Evolutionary conservation across 2,797 vertebrate species (phyloP), one percentile per base, ranked within the genome.

Genomic region (Epinephelus coioides): DNA sequence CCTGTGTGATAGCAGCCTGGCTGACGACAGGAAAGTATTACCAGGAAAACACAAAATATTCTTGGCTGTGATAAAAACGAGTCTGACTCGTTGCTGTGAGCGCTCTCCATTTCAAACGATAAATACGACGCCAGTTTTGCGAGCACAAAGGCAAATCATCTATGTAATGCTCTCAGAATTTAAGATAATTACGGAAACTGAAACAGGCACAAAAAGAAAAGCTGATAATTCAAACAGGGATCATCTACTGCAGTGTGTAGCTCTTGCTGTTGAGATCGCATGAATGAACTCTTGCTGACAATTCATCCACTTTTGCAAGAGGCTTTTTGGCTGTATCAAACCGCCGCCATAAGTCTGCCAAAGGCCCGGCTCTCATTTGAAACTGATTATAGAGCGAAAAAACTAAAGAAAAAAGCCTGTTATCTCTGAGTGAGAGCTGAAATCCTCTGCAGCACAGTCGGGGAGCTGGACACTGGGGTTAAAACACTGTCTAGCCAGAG

Each of bases 271-370:
- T 83, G 78, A 86, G 78, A 76, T 69, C 76, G 64, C 85, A 80
- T 86, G 84, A 91, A 91, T 89, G 81, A 85, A 82, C 81, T 54
- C 81, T 89, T 44, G 66, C 75, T 78, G 81, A 89, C 88, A 89
- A 91, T 93, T 94, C 91, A 94, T 86, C 81, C 76, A 72, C 78
- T 89, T 30, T 85, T 55, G 34, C 85, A 86, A 90, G 86, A 87
- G 79, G 75, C 84, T 86, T 85, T 85, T 86, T 89, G 86, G 86
- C 88, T 80, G 74, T 90, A 92, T 90, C 89, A 86, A 91, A 88
- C 84, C 38, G 25, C 74, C 67, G 67, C 81, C 71, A 79, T 82
- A 40, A 69, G 78, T 66, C 84, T 91, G 88, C 90, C 90, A 92
- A 91, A 79, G 76, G 82, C 88, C 76, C 61, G 53, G 86, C 83